phyloP scores from a whole-genome alignment of 2,113 vertebrate species.

The Scomber scombrus region DNA sequence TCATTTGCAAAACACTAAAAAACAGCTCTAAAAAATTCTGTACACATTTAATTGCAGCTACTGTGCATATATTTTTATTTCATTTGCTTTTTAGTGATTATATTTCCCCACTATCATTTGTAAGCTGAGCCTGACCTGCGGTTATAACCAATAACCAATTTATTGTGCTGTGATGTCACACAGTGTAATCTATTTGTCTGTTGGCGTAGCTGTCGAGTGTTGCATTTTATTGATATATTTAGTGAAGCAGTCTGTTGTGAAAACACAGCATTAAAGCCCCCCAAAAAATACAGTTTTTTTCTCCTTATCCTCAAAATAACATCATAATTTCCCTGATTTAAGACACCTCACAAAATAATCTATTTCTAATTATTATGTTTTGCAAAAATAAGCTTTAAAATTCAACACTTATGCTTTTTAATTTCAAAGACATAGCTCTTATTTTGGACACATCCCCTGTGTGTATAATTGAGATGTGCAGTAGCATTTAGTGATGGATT shows the following conservation, averaged over 20 bases:
- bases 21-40: constrained; percentile 29
- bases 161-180: constrained; percentile 26
- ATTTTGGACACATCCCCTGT: background rate
- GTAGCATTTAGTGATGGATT: constrained; percentile 53
- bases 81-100: constrained; percentile 35
- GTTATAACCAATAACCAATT: constrained; percentile 20
- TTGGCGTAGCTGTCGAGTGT: background rate
- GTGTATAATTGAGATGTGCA: constrained; percentile 58
- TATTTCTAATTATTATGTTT: constrained; percentile 70
- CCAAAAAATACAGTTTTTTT: constrained; percentile 12
- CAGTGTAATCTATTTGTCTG: constrained; percentile 8
- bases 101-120: constrained; percentile 4
- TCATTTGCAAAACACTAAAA: constrained; percentile 39
- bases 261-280: constrained; percentile 34
- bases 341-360: constrained; percentile 59
- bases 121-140: constrained; percentile 31
- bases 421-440: constrained; percentile 24
- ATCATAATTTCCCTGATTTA: constrained; percentile 54
- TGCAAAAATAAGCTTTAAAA: constrained; percentile 63
- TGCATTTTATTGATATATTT: constrained; percentile 39
- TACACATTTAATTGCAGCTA: constrained; percentile 17
- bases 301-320: constrained; percentile 17
- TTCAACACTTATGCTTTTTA: background rate
- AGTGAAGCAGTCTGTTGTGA: constrained; percentile 40
- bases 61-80: constrained; percentile 14